Evolutionary conservation across 1,140 invertebrate genomes (phyloP), one percentile per base, ranked within the genome.

Genomic region (Branchinecta lynchi): DNA sequence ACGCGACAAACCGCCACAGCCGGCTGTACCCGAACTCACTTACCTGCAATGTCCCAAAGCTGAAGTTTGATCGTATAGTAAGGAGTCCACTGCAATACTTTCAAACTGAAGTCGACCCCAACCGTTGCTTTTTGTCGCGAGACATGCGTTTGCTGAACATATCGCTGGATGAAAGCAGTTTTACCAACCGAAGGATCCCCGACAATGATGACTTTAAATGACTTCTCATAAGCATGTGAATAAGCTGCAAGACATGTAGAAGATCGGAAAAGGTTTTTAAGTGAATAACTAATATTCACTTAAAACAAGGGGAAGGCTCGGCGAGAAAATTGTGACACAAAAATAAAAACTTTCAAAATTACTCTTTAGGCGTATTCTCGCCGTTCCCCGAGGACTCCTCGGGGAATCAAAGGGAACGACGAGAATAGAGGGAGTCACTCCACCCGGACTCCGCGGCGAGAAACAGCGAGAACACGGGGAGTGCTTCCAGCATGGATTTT

Each of bases 21-120:
- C 5, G 32, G 32, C 32, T 32, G 32, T 32, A 3, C 32, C 32
- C 32, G 5, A 5, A 32, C 32, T 32, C 32, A 32, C 32, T 71
- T 76, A 81, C 80, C 80, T 75, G 83, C 83, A 74, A 85, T 84
- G 73, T 85, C 84, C 84, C 84, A 85, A 6, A 85, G 75, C 73
- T 85, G 84, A 21, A 85, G 75, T 74, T 84, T 84, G 12, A 84
- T 78, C 6, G 79, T 82, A 72, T 82, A 80, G 17, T 77, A 79
- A 46, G 83, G 81, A 60, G 80, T 80, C 80, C 81, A 82, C 72
- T 82, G 80, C 7, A 84, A 77, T 65, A 84, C 81, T 77, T 85
- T 85, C 69, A 85, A 75, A 9, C 83, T 83, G 79, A 85, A 85
- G 74, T 85, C 84, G 69, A 85, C 84, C 43, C 81, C 81, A 8